Base-by-base conservation (phyloP, 2,888 invertebrate species). In the Catotricha subobsoleta region DNA sequence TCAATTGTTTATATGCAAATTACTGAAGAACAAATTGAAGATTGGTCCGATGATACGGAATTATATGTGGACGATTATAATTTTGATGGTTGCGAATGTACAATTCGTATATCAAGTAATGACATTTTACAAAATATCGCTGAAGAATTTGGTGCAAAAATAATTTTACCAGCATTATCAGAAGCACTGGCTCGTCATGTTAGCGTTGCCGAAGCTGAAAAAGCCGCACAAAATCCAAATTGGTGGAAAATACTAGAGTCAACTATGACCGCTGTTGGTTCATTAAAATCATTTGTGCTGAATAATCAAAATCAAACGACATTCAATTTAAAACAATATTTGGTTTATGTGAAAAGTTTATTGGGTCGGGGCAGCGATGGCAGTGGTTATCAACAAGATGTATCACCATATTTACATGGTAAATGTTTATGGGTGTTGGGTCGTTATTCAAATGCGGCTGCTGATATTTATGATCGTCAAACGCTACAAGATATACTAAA, bases 161-260 rank as follows among this genome's bases (percentile, higher is more conserved):
- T 33, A 45, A 65, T 69, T 35, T 64, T 72, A 2, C 61, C 66
- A 30, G 66, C 70, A 1, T 54, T 76, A 2, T 71, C 71, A 48
- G 64, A 67, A 46, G 72, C 74, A 0, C 57, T 76, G 8, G 67
- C 67, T 1, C 67, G 68, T 21, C 76, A 76, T 48, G 60, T 77
- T 40, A 69, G 68, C 49, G 69, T 72, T 30, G 67, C 71, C 2
- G 64, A 70, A 49, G 55, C 60, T 27, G 64, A 62, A 50, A 64
- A 67, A 54, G 53, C 58, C 9, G 51, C 62, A n/a, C 61, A 66
- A 40, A 56, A 63, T 52, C 51, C 56, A 23, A 56, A 65, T 43
- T 70, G 74, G 69, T 79, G 78, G 79, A 79, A 78, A 58, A 62
- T 75, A 31, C 66, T 67, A 46, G 79, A 79, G 55, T 68, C 76